These are phyloP conservation scores for Orthosia incerta DNA, from an alignment of 2,888 invertebrate genomes.

Conservation along the genomic window DNA sequence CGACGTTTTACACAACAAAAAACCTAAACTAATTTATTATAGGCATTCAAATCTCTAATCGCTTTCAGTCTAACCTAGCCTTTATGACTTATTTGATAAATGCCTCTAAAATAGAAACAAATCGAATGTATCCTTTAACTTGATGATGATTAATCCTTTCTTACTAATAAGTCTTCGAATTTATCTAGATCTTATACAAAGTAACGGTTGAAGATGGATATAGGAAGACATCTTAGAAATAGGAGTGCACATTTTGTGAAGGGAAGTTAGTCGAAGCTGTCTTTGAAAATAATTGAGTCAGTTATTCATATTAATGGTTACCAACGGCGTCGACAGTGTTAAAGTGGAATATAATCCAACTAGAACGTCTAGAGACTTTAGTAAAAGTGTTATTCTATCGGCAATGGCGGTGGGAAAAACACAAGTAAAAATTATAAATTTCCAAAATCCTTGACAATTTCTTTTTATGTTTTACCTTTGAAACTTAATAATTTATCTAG, in stretches of 20 bases:
- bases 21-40: not conserved
- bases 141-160: constrained; percentile 28
- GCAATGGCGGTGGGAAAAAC: too few relatives aligned
- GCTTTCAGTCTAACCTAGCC: constrained; percentile 15
- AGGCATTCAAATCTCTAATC: not conserved
- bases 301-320: not conserved
- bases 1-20: not conserved
- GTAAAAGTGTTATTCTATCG: too few relatives aligned
- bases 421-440: too few relatives aligned
- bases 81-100: constrained; percentile 27
- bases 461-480: too few relatives aligned
- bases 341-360: too few relatives aligned
- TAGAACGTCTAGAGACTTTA: too few relatives aligned
- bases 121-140: constrained; percentile 15
- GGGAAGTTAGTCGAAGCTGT: not conserved
- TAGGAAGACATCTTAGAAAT: not conserved
- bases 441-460: too few relatives aligned
- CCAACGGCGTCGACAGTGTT: too few relatives aligned
- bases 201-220: not conserved
- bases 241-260: not conserved
- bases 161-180: constrained; percentile 15
- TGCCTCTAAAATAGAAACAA: constrained; percentile 20
- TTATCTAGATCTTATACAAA: constrained; percentile 17
- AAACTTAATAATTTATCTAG: too few relatives aligned
- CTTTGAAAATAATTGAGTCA: not conserved